These are phyloP conservation scores for Contarinia nasturtii DNA, from an alignment of 1,140 invertebrate species.

Conservation along the genomic window DNA sequence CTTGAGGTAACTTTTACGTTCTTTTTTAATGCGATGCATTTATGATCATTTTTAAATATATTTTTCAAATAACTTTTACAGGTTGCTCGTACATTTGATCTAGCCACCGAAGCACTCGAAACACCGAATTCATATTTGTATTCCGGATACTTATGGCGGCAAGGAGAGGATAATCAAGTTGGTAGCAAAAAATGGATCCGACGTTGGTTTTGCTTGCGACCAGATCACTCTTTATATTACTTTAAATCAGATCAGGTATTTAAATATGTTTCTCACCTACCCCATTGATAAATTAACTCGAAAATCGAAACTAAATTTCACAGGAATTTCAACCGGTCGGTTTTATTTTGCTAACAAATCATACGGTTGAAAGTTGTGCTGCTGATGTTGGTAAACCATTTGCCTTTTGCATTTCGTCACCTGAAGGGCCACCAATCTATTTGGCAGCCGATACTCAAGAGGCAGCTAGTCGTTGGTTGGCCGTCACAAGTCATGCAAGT, in stretches of 20 bases:
- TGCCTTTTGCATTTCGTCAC: conserved; percentile 56
- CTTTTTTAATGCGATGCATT: not conserved
- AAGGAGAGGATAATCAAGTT: conserved; percentile 32
- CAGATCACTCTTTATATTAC: conserved; percentile 87
- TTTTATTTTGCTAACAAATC: conserved; percentile 69
- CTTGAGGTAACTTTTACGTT: conserved; percentile 39
- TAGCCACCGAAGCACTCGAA: conserved; percentile 25
- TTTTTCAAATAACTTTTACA: not conserved
- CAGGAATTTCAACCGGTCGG: conserved; percentile 78
- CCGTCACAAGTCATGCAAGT: conserved; percentile 49
- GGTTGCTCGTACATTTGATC: not conserved
- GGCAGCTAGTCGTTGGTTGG: conserved; percentile 50
- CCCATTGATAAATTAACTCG: too few relatives aligned
- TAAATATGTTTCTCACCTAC: not conserved
- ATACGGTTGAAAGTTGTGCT: conserved; percentile 38
- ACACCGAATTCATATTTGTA: conserved; percentile 41
- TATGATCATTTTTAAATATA: too few relatives aligned
- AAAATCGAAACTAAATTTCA: too few relatives aligned
- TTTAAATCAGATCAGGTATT: conserved; percentile 71
- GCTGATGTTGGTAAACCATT: conserved; percentile 25
- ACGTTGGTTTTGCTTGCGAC: conserved; percentile 76
- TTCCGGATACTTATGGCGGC: conserved; percentile 62
- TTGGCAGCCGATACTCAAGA: conserved; percentile 65
- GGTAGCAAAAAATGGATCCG: conserved; percentile 59
- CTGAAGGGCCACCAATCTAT: conserved; percentile 53